Evolutionary conservation across 2,113 vertebrate species (phyloP).

Genomic region (Tinamus guttatus): DNA sequence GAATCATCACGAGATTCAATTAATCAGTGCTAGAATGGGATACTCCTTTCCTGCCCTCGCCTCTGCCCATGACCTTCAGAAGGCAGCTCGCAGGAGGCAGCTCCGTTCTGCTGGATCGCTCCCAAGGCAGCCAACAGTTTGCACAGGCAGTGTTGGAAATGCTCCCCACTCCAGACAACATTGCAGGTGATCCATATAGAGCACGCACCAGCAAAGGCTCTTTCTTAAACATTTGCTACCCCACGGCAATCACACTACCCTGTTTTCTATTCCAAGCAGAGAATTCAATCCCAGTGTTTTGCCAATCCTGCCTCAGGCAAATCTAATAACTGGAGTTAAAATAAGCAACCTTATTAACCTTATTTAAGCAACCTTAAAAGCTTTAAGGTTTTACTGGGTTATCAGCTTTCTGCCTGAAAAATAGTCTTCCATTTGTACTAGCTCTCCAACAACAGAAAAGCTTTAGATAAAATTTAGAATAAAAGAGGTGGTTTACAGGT

Average conservation of each 20-base stretch:
- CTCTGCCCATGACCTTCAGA: background rate
- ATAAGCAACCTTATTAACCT: background rate
- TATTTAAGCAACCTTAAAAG: background rate
- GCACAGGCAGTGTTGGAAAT: conserved; percentile 34
- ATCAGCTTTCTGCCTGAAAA: background rate
- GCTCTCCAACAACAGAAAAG: background rate
- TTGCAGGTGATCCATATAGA: background rate
- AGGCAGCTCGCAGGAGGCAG: background rate
- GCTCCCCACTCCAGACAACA: background rate
- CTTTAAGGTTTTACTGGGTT: background rate
- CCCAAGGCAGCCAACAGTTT: conserved; percentile 16
- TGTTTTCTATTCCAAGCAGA: background rate
- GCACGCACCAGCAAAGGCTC: background rate
- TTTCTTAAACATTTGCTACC: background rate
- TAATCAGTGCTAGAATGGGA: background rate
- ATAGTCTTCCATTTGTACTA: background rate
- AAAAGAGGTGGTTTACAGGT: background rate
- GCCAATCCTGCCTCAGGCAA: background rate
- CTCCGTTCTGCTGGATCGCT: background rate
- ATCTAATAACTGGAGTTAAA: background rate
- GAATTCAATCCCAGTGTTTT: background rate
- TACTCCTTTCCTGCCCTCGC: conserved; percentile 57
- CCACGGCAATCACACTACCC: background rate
- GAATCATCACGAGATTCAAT: conserved; percentile 40
- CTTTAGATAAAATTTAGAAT: background rate